Evolutionary conservation across 2,113 vertebrate genomes (phyloP).

Genomic region (Cynoglossus semilaevis): DNA sequence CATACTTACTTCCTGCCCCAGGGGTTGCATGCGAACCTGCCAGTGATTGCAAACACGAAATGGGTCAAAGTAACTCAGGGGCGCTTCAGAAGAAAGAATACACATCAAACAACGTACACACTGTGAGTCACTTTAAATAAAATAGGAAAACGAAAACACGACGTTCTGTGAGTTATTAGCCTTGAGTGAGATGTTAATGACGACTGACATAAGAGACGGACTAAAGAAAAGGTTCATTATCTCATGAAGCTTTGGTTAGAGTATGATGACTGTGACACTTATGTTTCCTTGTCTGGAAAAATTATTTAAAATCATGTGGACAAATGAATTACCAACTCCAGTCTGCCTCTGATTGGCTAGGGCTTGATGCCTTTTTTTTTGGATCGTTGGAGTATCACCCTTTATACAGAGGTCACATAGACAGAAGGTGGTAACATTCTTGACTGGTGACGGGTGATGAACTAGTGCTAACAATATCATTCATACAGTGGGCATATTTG

Average conservation of each 20-base stretch:
- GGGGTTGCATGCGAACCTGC: constrained; percentile 50
- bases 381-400: too few relatives aligned
- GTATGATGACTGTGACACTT: background rate
- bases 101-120: background rate
- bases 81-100: background rate
- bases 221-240: background rate
- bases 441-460: too few relatives aligned
- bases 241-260: background rate
- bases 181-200: constrained; percentile 13
- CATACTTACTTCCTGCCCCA: background rate
- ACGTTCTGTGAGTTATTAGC: background rate
- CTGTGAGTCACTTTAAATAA: background rate
- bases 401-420: too few relatives aligned
- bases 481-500: too few relatives aligned
- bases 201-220: background rate
- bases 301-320: too few relatives aligned
- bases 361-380: too few relatives aligned
- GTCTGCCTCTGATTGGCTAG: too few relatives aligned
- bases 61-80: constrained; percentile 16
- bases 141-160: background rate
- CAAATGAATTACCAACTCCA: too few relatives aligned
- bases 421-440: too few relatives aligned
- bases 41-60: constrained; percentile 31
- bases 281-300: too few relatives aligned
- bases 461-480: too few relatives aligned